These are phyloP conservation scores for Cebus imitator DNA, from an alignment of 2,113 vertebrate genomes.

Conservation along the genomic window DNA sequence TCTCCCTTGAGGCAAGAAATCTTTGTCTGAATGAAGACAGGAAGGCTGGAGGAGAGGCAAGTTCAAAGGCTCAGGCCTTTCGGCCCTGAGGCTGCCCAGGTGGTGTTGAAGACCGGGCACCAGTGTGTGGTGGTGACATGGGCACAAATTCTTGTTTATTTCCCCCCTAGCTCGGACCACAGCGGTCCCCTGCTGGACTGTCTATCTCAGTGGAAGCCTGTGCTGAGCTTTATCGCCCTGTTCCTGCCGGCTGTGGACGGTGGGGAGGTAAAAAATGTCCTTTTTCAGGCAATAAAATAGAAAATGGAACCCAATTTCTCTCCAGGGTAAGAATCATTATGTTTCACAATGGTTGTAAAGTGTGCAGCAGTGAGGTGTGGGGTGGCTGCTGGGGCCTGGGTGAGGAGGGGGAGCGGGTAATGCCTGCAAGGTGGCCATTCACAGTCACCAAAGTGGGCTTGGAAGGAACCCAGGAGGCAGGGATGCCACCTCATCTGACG, in stretches of 20 bases:
- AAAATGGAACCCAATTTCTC: constrained; percentile 84
- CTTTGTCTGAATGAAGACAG: neutral
- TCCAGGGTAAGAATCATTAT: constrained; percentile 83
- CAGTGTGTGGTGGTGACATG: fast-evolving
- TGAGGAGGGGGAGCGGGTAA: too few species aligned
- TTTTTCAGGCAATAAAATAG: constrained; percentile 85
- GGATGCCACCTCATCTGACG: neutral
- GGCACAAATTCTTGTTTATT: constrained; percentile 59
- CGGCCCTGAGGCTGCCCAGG: neutral
- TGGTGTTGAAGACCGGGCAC: neutral
- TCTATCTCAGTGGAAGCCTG: constrained; percentile 80
- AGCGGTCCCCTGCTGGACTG: constrained; percentile 68
- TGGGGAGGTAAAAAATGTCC: constrained; percentile 85
- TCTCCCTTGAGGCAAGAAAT: neutral
- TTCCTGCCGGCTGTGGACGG: constrained; percentile 77
- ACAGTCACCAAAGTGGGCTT: neutral
- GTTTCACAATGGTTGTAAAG: constrained; percentile 83
- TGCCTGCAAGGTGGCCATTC: fast-evolving
- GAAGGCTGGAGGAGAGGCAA: neutral
- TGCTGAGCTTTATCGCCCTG: constrained; percentile 81
- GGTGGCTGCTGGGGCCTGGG: neutral
- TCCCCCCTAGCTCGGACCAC: constrained; percentile 40
- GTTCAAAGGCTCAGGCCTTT: neutral
- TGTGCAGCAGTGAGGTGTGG: constrained; percentile 20
- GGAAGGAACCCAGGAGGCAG: neutral